phyloP scores from a whole-genome alignment of 2,113 vertebrate species.

The Ranitomeya imitator region DNA sequence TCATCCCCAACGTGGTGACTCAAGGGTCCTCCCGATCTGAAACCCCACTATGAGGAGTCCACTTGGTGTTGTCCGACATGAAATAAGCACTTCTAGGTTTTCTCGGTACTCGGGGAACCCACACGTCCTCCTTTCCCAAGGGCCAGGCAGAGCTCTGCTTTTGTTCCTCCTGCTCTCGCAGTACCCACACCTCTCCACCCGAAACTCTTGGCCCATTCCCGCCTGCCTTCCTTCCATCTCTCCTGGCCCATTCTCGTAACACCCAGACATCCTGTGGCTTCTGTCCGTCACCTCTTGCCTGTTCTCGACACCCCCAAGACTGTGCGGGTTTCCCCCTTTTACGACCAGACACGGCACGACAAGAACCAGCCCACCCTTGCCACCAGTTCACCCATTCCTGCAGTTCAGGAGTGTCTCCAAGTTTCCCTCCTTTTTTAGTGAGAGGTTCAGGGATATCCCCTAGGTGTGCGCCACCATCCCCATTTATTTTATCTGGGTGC shows the following conservation, averaged over 20 bases:
- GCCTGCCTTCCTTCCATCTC: neutral
- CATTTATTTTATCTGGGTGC: neutral
- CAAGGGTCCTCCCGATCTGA: slow-evolving; percentile 32
- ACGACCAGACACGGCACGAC: neutral
- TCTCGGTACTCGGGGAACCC: slow-evolving; percentile 47
- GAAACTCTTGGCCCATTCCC: neutral
- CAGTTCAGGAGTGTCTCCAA: slow-evolving; percentile 39
- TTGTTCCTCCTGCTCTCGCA: slow-evolving; percentile 19
- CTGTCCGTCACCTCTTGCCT: slow-evolving; percentile 27
- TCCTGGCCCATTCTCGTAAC: slow-evolving; percentile 40
- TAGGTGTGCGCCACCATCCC: neutral
- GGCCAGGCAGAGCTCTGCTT: slow-evolving; percentile 28
- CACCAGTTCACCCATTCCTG: slow-evolving; percentile 55
- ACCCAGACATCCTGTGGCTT: slow-evolving; percentile 53
- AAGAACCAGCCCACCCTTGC: slow-evolving; percentile 52
- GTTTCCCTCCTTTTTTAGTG: slow-evolving; percentile 13
- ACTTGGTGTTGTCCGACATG: slow-evolving; percentile 26
- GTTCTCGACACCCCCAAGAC: slow-evolving; percentile 21
- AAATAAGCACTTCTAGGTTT: neutral
- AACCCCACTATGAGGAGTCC: slow-evolving; percentile 43
- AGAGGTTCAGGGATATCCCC: neutral
- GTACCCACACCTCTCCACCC: slow-evolving; percentile 39
- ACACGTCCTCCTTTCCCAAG: slow-evolving; percentile 39
- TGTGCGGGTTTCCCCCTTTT: neutral
- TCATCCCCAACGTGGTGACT: neutral